Evolutionary conservation across 2,888 invertebrate genomes (phyloP).

Genomic region (Chrysopilus asiliformis): DNA sequence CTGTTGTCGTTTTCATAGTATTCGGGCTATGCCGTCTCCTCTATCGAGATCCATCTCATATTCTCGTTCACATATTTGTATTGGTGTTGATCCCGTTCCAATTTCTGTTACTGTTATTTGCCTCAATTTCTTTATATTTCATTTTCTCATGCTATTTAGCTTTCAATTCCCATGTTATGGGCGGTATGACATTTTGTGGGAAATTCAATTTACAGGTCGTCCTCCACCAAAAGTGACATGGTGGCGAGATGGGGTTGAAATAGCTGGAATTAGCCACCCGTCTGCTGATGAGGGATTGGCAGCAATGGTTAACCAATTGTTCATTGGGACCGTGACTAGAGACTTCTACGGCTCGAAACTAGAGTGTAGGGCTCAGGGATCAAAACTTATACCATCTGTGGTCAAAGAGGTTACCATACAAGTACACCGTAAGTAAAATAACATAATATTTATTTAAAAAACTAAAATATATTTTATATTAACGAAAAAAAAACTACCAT

Average conservation of each 20-base stretch:
- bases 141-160: neutral
- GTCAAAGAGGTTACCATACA: constrained; percentile 62
- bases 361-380: constrained; percentile 65
- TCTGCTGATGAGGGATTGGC: constrained; percentile 45
- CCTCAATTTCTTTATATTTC: neutral
- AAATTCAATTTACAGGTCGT: constrained; percentile 52
- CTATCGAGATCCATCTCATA: constrained; percentile 1
- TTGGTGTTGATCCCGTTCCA: neutral
- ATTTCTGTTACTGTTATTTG: neutral
- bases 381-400: constrained; percentile 53
- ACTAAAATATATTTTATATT: too few relatives aligned
- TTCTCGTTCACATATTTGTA: neutral
- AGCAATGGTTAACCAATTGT: constrained; percentile 60
- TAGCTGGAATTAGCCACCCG: constrained; percentile 57
- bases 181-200: neutral
- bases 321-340: constrained; percentile 56
- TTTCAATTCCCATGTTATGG: constrained; percentile 4
- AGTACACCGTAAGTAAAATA: constrained; percentile 44
- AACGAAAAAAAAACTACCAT: too few relatives aligned
- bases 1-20: too few relatives aligned
- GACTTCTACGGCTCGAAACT: constrained; percentile 58
- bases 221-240: constrained; percentile 71
- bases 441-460: too few relatives aligned
- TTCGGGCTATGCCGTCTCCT: too few relatives aligned
- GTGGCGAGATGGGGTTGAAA: constrained; percentile 62